Evolutionary conservation across 2,113 vertebrate species (phyloP), one percentile per base, ranked within the genome.

Genomic region (Silurus glanis): DNA sequence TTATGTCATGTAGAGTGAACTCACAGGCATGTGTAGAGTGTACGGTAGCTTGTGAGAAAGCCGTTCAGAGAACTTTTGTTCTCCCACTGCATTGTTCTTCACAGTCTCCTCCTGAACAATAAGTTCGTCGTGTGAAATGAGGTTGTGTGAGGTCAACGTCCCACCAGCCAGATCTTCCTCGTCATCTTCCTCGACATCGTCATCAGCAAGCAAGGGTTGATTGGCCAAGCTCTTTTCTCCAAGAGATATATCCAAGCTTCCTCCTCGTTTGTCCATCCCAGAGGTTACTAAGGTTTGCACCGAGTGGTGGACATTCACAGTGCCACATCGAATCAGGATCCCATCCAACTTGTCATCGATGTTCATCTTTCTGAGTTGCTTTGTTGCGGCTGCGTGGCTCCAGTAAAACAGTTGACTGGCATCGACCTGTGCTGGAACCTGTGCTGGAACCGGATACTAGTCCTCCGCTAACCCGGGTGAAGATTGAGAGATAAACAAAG

Each of bases 61-160:
- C 92, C 96, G 96, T 85, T 97, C 96, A 86, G 96, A 96, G 21
- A 96, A 93, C 76, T 96, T 96, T 90, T 96, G 94, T 45, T 95
- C 95, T 87, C 96, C 97, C 81, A 95, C 96, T 85, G 95, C 95
- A 83, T 96, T 96, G 87, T 97, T 97, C 94, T 97, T 99, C 86
- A 96, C 96, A n/a, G 96, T 96, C 91, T 98, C 97, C 94, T 99
- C 97, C 86, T 98, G 98, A 93, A 98, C 97, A 97, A 99, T 98
- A 90, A 99, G 96, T 93, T 98, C 97, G 93, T 99, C 97, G 6
- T 98, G 97, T 85, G 98, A 95, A 88, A 98, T 96, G 92, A 99
- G 96, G 91, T 98, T 96, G 61, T 98, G 97, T 19, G 97, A 96
- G 61, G 96, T 95, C 93, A 98, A 94, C 8, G 97, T 96, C 89